Conservation (phyloP, 2,113 vertebrate genomes). For the Dipodomys stephensi region DNA sequence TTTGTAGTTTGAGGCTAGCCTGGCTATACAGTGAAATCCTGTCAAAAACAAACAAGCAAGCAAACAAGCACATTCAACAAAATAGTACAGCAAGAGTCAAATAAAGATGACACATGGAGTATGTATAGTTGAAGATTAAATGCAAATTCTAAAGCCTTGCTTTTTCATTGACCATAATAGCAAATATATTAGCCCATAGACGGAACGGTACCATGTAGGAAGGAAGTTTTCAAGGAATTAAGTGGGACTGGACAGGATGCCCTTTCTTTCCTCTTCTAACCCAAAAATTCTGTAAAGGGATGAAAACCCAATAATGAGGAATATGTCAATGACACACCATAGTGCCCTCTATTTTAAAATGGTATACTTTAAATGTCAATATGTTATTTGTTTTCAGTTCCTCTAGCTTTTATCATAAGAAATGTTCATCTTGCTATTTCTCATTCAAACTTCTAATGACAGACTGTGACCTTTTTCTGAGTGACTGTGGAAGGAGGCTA, state of each 20-base stretch:
- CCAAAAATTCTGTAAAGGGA: slow-evolving; percentile 38
- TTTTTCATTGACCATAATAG: not conserved
- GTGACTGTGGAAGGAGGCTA: not conserved
- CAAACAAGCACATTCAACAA: not conserved
- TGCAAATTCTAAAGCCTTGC: not conserved
- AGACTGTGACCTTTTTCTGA: slow-evolving; percentile 84
- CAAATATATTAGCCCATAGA: slow-evolving; percentile 33
- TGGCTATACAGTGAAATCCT: not conserved
- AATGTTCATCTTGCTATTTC: slow-evolving; percentile 67
- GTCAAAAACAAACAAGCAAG: not conserved
- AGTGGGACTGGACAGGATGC: not conserved
- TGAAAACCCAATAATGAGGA: slow-evolving; percentile 50
- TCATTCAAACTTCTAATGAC: slow-evolving; percentile 82
- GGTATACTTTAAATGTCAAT: slow-evolving; percentile 69
- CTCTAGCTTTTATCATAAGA: slow-evolving; percentile 66
- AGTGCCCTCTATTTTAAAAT: slow-evolving; percentile 41
- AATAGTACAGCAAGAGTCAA: slow-evolving; percentile 28
- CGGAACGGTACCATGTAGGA: not conserved
- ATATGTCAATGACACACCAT: not conserved
- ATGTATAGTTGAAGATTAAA: not conserved
- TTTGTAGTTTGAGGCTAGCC: too few species aligned
- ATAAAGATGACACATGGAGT: slow-evolving; percentile 13
- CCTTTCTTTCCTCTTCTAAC: slow-evolving; percentile 36
- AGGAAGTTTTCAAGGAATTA: slow-evolving; percentile 22
- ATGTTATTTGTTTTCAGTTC: slow-evolving; percentile 72